These are phyloP conservation scores for Idaea straminata DNA, from an alignment of 2,888 invertebrate genomes.

Conservation along the genomic window DNA sequence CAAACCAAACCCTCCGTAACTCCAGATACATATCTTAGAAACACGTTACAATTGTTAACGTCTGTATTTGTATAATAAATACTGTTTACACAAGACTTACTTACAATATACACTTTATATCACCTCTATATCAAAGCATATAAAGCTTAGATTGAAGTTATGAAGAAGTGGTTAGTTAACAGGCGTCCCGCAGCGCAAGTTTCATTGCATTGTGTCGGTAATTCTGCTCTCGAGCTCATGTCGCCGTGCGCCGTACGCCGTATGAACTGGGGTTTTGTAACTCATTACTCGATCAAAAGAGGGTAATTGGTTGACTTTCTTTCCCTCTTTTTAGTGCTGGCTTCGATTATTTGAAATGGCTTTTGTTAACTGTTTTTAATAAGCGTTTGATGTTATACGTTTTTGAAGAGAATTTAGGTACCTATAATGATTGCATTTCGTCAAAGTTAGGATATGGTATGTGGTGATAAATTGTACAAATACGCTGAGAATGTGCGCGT, in stretches of 20 bases:
- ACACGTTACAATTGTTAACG: constrained; percentile 14
- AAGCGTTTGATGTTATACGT: constrained; percentile 9
- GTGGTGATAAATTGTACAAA: too few relatives aligned
- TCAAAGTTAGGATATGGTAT: background rate
- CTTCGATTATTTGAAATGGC: constrained; percentile 12
- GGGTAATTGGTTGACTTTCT: background rate
- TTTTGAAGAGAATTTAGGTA: constrained; percentile 7
- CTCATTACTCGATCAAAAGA: constrained; percentile 11
- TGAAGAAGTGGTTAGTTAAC: constrained; percentile 11
- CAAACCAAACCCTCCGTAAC: constrained; percentile 4
- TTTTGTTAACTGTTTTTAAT: constrained; percentile 9
- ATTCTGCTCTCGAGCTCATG: constrained; percentile 12
- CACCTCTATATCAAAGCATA: constrained; percentile 5
- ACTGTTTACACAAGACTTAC: background rate
- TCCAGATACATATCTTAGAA: constrained; percentile 5
- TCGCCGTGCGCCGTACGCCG: too few relatives aligned
- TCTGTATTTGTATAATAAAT: constrained; percentile 10
- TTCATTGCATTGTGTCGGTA: constrained; percentile 20
- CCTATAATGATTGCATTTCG: background rate
- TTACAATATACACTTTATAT: background rate
- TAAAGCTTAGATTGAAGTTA: constrained; percentile 7
- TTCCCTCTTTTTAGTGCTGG: constrained; percentile 9
- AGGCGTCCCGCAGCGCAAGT: constrained; percentile 23
- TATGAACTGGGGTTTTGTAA: constrained; percentile 9
- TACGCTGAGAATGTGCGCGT: too few relatives aligned